Conservation (phyloP, 1,140 invertebrate species). For the Bombus huntii region DNA sequence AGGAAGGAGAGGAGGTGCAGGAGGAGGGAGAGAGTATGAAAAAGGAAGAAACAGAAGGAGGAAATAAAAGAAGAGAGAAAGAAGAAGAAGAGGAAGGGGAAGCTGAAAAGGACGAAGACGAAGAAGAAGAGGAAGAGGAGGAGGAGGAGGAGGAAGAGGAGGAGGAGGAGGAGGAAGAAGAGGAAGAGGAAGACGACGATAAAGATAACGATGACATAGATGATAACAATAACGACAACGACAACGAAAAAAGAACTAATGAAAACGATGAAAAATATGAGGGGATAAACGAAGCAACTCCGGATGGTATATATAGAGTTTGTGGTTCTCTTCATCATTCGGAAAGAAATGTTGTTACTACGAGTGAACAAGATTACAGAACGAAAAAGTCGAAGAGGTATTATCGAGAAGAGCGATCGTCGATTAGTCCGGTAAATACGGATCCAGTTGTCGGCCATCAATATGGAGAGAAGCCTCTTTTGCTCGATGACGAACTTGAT, state of each 20-base stretch:
- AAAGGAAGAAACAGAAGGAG: not conserved
- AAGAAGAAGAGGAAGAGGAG: not conserved
- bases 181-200: not conserved
- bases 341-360: constrained; percentile 87
- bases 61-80: not conserved
- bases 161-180: not conserved
- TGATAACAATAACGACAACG: constrained; percentile 73
- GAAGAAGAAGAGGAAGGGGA: not conserved
- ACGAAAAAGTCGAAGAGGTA: constrained; percentile 65
- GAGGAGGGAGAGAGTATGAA: not conserved
- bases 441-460: constrained; percentile 87
- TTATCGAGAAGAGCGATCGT: constrained; percentile 41
- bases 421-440: constrained; percentile 64
- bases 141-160: constrained; percentile 43
- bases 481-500: constrained; percentile 91
- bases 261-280: constrained; percentile 80
- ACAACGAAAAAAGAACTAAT: constrained; percentile 74
- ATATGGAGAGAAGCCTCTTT: constrained; percentile 90
- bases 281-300: constrained; percentile 85
- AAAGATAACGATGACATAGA: not conserved
- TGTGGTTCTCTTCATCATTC: constrained; percentile 88
- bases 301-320: constrained; percentile 85
- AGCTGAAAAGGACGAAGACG: not conserved
- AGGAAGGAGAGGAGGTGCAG: not conserved
- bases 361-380: constrained; percentile 84